Evolutionary conservation across 2,888 invertebrate species (phyloP).

Genomic region (Cyclophora punctaria): DNA sequence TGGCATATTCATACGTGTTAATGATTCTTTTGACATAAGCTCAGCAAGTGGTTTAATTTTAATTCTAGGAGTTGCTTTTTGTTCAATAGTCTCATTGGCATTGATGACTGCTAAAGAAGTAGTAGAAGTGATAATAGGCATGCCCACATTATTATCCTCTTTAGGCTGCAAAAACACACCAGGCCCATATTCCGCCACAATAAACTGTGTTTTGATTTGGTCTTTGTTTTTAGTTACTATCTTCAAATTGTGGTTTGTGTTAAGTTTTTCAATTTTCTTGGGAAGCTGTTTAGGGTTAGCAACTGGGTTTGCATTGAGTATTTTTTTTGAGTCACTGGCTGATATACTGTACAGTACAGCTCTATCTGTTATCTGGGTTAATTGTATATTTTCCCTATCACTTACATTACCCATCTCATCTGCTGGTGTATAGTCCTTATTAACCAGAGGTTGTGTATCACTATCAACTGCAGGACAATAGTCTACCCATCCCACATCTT

Average conservation of each 20-base stretch:
- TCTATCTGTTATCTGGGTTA: neutral
- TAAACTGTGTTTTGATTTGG: too few relatives aligned
- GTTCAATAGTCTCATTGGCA: constrained; percentile 2
- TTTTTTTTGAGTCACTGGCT: constrained; percentile 17
- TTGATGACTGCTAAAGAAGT: constrained; percentile 37
- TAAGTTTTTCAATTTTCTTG: constrained; percentile 23
- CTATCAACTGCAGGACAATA: constrained; percentile 2
- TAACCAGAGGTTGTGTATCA: neutral
- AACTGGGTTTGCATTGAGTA: constrained; percentile 44
- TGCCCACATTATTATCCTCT: constrained; percentile 1
- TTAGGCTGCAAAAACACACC: too few relatives aligned
- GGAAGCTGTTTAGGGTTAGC: constrained; percentile 58
- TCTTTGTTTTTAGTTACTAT: too few relatives aligned
- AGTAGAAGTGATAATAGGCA: constrained; percentile 54
- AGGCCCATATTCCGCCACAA: too few relatives aligned
- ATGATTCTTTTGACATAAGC: constrained; percentile 43
- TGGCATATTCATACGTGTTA: constrained; percentile 20
- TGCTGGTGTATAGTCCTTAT: neutral
- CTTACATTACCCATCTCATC: neutral
- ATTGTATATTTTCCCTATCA: too few relatives aligned
- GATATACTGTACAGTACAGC: neutral
- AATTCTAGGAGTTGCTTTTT: constrained; percentile 36
- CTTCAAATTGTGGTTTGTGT: too few relatives aligned
- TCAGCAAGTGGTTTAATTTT: constrained; percentile 60
- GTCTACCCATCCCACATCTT: constrained; percentile 31